Base-by-base conservation (phyloP, 2,113 vertebrate genomes). In the Dipodomys spectabilis region DNA sequence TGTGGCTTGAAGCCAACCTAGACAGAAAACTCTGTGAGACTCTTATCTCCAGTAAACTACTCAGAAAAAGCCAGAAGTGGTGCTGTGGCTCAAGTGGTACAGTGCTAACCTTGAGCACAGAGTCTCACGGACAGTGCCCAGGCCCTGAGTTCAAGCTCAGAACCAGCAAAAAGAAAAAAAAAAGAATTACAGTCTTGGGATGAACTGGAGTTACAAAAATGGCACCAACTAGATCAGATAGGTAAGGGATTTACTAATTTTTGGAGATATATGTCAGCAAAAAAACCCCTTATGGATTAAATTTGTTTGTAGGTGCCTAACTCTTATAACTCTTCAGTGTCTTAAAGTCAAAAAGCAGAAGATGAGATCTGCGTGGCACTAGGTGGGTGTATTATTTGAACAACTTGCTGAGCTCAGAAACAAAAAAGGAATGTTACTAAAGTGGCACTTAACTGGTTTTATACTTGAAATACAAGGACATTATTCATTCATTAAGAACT, bases 401-500 rank as follows among this genome's bases (percentile, higher is more conserved):
- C 20, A 83, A 19, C 4, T 88, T 68, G n/a, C 11, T 82, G 32
- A 53, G 7, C 18, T 74, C 86, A 83, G 57, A 79, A 86, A 62
- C 45, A 82, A 32, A 81, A 60, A 45, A 71, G 13, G 32, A 81
- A 5, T 89, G 25, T 85, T 74, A 73, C n/a, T 68, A 12, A 49
- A 49, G 49, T 49, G 49, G 49, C 49, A 49, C 49, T 49, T 49
- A 49, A 49, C 2, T 49, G 9, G 12, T 49, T 49, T 49, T 49
- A 49, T 49, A 12, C 49, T 49, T 49, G 49, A 49, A 49, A 49
- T 49, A 49, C 49, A 49, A 72, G 27, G 5, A 83, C 2, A 79
- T 67, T 39, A 64, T 83, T 71, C 25, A 32, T 32, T 62, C 90
- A 73, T 19, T 90, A 22, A 79, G 32, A 92, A 94, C 78, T 69